Evolutionary conservation across 1,140 invertebrate genomes (phyloP).

Genomic region (Cydia amplana): DNA sequence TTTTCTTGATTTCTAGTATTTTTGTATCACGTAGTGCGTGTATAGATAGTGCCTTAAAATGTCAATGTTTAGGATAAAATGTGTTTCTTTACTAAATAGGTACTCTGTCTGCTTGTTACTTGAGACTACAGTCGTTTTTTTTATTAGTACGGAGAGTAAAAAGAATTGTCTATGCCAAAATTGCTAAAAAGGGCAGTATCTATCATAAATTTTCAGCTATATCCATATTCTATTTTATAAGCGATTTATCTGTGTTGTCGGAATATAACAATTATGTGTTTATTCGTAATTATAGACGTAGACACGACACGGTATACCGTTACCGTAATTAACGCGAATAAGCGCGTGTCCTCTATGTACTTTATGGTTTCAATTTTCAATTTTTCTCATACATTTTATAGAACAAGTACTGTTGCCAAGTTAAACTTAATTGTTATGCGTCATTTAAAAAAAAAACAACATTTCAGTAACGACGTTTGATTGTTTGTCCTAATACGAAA

Average conservation of each 20-base stretch:
- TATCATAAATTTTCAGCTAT: neutral
- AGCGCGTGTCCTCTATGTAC: neutral
- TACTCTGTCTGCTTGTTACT: neutral
- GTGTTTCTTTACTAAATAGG: neutral
- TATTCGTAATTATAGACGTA: neutral
- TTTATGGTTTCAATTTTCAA: neutral
- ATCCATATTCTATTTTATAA: conserved; percentile 5
- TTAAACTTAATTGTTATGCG: too few relatives aligned
- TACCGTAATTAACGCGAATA: neutral
- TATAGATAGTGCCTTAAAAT: conserved; percentile 31
- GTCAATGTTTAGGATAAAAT: conserved; percentile 25
- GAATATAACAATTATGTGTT: neutral
- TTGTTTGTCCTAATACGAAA: neutral
- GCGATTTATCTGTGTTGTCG: neutral
- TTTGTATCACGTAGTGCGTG: conserved; percentile 15
- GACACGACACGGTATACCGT: too few relatives aligned
- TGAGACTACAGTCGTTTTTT: neutral
- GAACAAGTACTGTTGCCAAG: too few relatives aligned
- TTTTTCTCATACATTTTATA: neutral
- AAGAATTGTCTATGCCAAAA: neutral
- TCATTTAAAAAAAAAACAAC: too few relatives aligned
- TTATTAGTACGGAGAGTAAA: neutral
- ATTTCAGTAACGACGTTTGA: too few relatives aligned
- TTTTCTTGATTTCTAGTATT: conserved; percentile 12
- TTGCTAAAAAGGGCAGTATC: neutral